Conservation (phyloP, 2,888 invertebrate genomes). For the Hirtodrosophila cameraria region DNA sequence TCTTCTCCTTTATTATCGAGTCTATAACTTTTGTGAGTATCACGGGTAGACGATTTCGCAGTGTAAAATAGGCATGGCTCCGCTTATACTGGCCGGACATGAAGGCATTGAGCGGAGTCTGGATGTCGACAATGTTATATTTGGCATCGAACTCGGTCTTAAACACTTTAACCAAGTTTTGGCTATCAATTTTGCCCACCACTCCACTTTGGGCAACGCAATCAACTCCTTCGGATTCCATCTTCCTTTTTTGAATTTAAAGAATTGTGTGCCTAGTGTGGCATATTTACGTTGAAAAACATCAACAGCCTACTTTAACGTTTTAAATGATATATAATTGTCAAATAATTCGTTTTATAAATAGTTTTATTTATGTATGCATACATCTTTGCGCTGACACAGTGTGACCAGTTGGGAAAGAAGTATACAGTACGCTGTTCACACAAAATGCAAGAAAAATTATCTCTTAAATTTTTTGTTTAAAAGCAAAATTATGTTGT, state of each 20-base stretch:
- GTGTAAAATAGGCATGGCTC: slow-evolving; percentile 93
- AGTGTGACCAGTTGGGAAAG: slow-evolving; percentile 23
- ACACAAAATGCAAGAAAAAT: not conserved
- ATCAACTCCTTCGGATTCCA: slow-evolving; percentile 29
- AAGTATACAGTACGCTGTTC: slow-evolving; percentile 9
- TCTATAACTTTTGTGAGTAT: slow-evolving; percentile 95
- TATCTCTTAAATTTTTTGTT: no score
- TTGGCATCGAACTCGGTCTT: slow-evolving; percentile 81
- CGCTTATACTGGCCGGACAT: slow-evolving; percentile 87
- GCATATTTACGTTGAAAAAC: slow-evolving; percentile 18
- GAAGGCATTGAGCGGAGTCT: slow-evolving; percentile 86
- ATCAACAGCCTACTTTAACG: slow-evolving; percentile 23
- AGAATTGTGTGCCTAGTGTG: slow-evolving; percentile 12
- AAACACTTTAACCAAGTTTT: slow-evolving; percentile 31
- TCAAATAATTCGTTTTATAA: slow-evolving; percentile 13
- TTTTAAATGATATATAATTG: not conserved
- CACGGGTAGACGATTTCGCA: slow-evolving; percentile 93
- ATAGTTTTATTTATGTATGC: slow-evolving; percentile 33
- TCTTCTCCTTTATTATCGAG: slow-evolving; percentile 89
- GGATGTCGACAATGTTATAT: slow-evolving; percentile 84
- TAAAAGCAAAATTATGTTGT: no score
- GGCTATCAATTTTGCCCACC: not conserved
- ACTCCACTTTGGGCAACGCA: not conserved
- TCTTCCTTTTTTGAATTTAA: slow-evolving; percentile 11
- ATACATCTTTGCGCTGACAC: not conserved